Evolutionary conservation across 2,888 invertebrate species (phyloP), one percentile per base, ranked within the genome.

Genomic region (Zhengitettix transpicula): DNA sequence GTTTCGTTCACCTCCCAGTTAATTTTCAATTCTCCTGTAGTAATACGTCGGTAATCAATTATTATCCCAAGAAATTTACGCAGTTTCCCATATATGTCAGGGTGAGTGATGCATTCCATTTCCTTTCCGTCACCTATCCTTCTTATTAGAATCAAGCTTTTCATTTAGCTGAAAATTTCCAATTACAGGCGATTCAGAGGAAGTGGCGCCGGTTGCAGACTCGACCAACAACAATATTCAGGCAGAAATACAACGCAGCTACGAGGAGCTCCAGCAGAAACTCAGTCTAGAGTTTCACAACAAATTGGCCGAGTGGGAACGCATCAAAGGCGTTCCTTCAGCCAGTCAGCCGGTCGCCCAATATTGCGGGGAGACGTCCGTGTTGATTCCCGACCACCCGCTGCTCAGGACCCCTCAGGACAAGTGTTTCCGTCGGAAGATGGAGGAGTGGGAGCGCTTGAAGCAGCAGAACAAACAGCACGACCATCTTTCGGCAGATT

Each of bases 251-350:
- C 82, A 84, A 61, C 75, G 80, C 61, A 83, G 84, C 69, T 89
- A 87, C 70, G 80, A 81, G 15, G 81, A 83, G 41, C 73, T 89
- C n/a, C 85, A 85, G 68, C 80, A 82, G 52, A 80, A 85, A 65
- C 73, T 89, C n/a, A 81, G 84, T 58, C 75, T 80, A 60, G 89
- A 89, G 71, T 86, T 89, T 71, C 83, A 86, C 42, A 81, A 81
- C 57, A 87, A 90, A 68, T 74, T 84, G 58, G 74, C 76, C 61
- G 85, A 85, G 71, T 81, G 81, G 81, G 79, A 81, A 63, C 70
- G 70, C 60, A 67, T 69, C 58, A 73, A 70, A 62, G 67, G 68
- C n/a, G 41, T 52, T 16, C 52, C 60, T 42, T 12, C 56, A 10
- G 42, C 54, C 59, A 53, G 40, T n/a, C 40, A n/a, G 41, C 40